Evolutionary conservation across 2,113 vertebrate species (phyloP).

Genomic region (Melozone crissalis): DNA sequence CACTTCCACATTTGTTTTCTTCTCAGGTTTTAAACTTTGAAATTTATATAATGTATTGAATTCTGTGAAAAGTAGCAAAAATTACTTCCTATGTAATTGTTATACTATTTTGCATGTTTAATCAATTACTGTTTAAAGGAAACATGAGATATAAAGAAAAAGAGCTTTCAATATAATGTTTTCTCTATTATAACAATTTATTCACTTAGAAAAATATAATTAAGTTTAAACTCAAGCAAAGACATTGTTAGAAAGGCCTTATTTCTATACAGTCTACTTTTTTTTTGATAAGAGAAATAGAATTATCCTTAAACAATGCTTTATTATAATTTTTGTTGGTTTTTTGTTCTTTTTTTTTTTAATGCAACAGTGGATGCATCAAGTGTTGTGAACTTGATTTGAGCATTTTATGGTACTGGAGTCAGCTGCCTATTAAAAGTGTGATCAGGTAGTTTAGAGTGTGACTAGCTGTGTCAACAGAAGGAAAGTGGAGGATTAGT

Average conservation of each 20-base stretch:
- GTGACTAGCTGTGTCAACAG: constrained; percentile 91
- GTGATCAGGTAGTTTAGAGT: constrained; percentile 95
- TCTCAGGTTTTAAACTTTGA: constrained; percentile 12
- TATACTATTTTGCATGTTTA: neutral
- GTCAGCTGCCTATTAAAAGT: constrained; percentile 89
- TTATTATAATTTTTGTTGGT: neutral
- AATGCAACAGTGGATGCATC: constrained; percentile 74
- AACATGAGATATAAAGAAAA: neutral
- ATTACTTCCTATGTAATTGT: neutral
- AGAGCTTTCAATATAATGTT: neutral
- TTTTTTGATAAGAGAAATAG: neutral
- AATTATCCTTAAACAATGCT: neutral
- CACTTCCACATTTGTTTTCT: neutral
- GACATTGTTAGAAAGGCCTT: constrained; percentile 1
- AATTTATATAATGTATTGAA: neutral
- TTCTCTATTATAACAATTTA: neutral
- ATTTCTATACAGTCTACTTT: neutral
- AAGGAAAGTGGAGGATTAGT: constrained; percentile 95
- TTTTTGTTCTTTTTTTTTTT: neutral
- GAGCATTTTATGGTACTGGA: constrained; percentile 80
- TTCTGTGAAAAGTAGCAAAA: neutral
- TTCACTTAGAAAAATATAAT: neutral
- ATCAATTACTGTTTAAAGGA: neutral
- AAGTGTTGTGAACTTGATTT: constrained; percentile 85
- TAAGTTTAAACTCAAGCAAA: constrained; percentile 28